Conservation (phyloP, 2,797 vertebrate genomes). For the Eurystomus glaucurus region DNA sequence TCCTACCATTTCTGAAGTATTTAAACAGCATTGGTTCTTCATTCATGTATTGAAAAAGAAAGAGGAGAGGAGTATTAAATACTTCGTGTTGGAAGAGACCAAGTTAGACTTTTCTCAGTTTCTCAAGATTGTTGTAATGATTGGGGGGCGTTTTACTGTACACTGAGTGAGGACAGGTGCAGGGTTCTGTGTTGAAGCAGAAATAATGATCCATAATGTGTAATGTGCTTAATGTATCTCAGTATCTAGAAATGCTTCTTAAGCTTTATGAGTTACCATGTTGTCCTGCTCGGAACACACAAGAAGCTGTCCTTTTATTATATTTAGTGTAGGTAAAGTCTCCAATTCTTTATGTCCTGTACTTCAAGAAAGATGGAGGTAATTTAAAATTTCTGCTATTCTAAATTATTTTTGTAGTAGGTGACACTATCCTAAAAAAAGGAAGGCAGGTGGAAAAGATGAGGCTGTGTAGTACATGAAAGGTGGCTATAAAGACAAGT, state of each 20-base stretch:
- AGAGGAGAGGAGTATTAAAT: background rate
- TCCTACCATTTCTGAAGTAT: background rate
- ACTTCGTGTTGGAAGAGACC: background rate
- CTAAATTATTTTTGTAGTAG: background rate
- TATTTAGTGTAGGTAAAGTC: background rate
- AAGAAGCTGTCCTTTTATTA: background rate
- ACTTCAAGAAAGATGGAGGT: background rate
- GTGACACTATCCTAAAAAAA: background rate
- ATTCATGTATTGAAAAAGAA: background rate
- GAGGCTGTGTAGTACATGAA: accelerated
- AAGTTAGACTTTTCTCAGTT: background rate
- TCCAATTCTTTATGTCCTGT: background rate
- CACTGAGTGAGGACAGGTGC: background rate
- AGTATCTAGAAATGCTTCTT: background rate
- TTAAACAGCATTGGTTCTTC: background rate
- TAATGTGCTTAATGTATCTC: background rate
- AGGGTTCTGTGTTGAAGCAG: background rate
- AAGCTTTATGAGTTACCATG: accelerated
- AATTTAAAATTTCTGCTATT: background rate
- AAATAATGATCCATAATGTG: background rate
- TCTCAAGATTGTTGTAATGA: no score
- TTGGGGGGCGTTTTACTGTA: background rate
- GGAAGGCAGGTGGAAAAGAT: background rate
- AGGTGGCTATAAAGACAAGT: background rate
- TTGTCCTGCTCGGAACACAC: background rate